A percentile compares a stretch with the other conserved stretches of the same genome.
Evolutionary conservation across 2,797 vertebrate species (phyloP).

Genomic region (Poeciliopsis paucimaculata): DNA sequence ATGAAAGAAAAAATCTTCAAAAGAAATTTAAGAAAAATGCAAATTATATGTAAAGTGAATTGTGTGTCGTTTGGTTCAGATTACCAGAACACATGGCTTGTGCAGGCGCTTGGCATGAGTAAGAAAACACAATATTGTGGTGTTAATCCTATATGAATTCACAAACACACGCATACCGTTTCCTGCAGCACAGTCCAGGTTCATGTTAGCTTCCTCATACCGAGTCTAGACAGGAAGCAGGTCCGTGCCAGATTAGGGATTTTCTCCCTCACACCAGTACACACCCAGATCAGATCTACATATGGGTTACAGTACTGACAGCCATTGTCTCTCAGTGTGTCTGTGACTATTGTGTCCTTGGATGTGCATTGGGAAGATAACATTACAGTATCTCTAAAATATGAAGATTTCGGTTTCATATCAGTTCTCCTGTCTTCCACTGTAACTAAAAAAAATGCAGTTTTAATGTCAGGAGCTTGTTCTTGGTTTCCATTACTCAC

Average conservation of each 20-base stretch:
- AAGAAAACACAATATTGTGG: constrained; percentile 19
- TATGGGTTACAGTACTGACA: constrained; percentile 47
- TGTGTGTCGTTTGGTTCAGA: constrained; percentile 42
- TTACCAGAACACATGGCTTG: constrained; percentile 25
- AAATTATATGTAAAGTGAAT: constrained; percentile 45
- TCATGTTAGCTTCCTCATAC: constrained; percentile 70
- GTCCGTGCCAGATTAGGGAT: constrained; percentile 77
- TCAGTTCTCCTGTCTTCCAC: constrained; percentile 45
- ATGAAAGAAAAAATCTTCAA: constrained; percentile 49
- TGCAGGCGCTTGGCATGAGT: neutral
- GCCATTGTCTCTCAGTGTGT: constrained; percentile 55
- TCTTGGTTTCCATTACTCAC: constrained; percentile 39
- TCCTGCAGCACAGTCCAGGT: constrained; percentile 61
- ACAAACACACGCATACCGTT: constrained; percentile 28
- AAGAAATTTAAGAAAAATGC: constrained; percentile 51
- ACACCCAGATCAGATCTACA: constrained; percentile 30
- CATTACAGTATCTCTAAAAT: constrained; percentile 29
- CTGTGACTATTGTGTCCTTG: constrained; percentile 50
- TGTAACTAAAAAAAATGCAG: constrained; percentile 23
- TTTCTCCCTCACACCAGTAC: constrained; percentile 71
- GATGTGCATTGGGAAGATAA: constrained; percentile 38
- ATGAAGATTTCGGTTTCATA: constrained; percentile 34
- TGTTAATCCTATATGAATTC: constrained; percentile 9
- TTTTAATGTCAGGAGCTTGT: constrained; percentile 42
- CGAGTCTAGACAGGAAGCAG: constrained; percentile 83